Evolutionary conservation across 2,113 vertebrate genomes (phyloP).

Genomic region (Oreotrochilus melanogaster): DNA sequence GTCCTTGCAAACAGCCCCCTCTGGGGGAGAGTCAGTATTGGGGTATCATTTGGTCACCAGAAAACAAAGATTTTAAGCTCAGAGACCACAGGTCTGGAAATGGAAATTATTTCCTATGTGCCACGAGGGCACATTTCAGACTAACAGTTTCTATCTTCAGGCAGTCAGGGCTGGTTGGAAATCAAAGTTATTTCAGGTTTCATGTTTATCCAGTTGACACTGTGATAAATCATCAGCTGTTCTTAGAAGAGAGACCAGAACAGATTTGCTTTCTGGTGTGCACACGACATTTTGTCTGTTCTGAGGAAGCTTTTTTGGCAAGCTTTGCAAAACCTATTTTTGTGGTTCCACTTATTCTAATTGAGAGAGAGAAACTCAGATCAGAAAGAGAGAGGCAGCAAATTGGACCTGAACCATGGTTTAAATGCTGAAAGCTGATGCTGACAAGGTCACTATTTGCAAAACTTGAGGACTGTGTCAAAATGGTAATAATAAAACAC

Average conservation of each 20-base stretch:
- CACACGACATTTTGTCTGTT: not conserved
- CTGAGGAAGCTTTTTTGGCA: constrained; percentile 21
- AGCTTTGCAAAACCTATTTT: constrained; percentile 15
- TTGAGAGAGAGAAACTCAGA: not conserved
- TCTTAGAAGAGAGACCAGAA: not conserved
- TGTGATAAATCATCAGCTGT: not conserved
- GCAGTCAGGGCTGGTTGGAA: not conserved
- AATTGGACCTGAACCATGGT: not conserved
- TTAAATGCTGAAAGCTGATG: not conserved
- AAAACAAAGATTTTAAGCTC: not conserved
- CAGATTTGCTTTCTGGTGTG: not conserved
- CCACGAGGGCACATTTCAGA: not conserved
- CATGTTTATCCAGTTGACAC: not conserved
- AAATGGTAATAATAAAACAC: not conserved
- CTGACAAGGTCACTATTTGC: not conserved
- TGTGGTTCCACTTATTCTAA: not conserved
- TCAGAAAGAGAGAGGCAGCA: not conserved
- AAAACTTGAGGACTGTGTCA: not conserved
- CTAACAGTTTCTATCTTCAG: not conserved
- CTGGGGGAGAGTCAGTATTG: not conserved
- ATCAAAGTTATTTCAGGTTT: not conserved
- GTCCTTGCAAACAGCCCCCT: not conserved
- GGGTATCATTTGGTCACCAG: not conserved
- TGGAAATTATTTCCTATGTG: not conserved
- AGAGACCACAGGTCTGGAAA: not conserved